Evolutionary conservation across 2,797 vertebrate genomes (phyloP).

Genomic region (Manis javanica): DNA sequence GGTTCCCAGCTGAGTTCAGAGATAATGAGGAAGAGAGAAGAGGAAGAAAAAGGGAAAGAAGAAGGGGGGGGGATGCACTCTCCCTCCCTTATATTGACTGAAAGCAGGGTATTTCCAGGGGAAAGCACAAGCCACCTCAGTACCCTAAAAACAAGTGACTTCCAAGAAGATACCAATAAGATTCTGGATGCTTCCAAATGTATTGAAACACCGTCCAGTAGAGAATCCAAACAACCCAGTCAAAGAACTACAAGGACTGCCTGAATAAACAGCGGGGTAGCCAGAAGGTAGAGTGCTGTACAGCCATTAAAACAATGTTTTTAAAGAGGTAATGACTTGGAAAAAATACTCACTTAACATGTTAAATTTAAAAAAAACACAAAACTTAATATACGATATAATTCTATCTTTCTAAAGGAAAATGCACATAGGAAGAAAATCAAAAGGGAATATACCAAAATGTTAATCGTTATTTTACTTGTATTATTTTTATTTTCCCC

Average conservation of each 20-base stretch:
- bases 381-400: slow-evolving; percentile 7
- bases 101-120: slow-evolving; percentile 20
- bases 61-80: not conserved
- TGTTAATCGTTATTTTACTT: slow-evolving; percentile 37
- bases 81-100: not conserved
- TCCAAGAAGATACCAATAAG: not conserved
- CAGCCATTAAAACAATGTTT: not conserved
- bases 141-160: slow-evolving; percentile 37
- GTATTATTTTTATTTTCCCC: not conserved
- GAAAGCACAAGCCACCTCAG: not conserved
- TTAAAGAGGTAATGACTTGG: not conserved
- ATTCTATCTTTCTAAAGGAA: slow-evolving; percentile 42
- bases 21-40: slow-evolving; percentile 30
- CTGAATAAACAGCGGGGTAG: not conserved
- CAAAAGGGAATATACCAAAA: slow-evolving; percentile 41
- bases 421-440: not conserved
- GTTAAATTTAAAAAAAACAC: not conserved
- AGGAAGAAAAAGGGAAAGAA: slow-evolving; percentile 21
- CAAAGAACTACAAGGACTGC: not conserved
- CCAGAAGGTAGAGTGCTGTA: not conserved
- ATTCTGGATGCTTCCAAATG: not conserved
- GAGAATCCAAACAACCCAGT: not conserved
- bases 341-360: slow-evolving; percentile 25
- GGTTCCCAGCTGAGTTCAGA: slow-evolving; percentile 22
- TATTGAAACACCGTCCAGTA: not conserved